Evolutionary conservation across 2,888 invertebrate genomes (phyloP).

Genomic region (Calliphora vomitoria): DNA sequence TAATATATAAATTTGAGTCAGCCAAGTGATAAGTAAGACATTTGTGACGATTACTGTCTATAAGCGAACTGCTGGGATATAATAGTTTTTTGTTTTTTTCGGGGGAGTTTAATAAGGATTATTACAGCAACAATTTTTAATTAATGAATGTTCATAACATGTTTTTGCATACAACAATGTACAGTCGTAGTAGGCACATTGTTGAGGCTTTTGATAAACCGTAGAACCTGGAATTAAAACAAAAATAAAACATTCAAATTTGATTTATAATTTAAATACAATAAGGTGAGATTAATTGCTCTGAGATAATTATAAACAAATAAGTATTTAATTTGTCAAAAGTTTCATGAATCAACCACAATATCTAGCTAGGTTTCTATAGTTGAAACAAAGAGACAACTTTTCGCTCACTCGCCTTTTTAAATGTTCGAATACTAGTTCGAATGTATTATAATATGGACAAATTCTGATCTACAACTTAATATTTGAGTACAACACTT

Average conservation of each 20-base stretch:
- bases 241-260: not conserved
- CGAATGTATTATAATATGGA: no score
- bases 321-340: not conserved
- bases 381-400: no score
- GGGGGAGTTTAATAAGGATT: conserved; percentile 83
- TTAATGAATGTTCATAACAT: conserved; percentile 89
- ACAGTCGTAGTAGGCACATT: conserved; percentile 89
- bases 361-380: no score
- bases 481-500: no score
- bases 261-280: conserved; percentile 24
- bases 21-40: no score
- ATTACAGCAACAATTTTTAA: conserved; percentile 90
- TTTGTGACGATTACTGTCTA: no score
- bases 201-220: conserved; percentile 77
- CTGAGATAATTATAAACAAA: no score
- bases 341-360: not conserved
- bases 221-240: conserved; percentile 60
- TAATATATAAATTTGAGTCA: no score
- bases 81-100: conserved; percentile 4
- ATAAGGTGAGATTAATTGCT: not conserved
- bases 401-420: no score
- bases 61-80: no score
- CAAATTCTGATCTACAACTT: no score
- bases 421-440: no score
- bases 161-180: conserved; percentile 90